phyloP scores from a whole-genome alignment of 2,888 invertebrate species.

The Lasioglossum villosulum region DNA sequence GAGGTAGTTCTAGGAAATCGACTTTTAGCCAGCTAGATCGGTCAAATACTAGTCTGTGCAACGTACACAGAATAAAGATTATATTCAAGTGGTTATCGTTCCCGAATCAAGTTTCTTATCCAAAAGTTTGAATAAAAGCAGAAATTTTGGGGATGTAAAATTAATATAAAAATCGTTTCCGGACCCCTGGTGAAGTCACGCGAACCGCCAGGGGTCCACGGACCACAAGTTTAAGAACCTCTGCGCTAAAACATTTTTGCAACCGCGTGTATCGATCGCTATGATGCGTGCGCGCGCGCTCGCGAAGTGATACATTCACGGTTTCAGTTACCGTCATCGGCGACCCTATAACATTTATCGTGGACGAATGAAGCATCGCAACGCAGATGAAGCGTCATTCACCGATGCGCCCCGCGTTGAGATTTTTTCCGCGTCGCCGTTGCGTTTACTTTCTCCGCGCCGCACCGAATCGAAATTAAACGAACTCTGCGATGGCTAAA shows the following conservation, averaged over 20 bases:
- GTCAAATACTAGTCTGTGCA: no score
- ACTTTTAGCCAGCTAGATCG: no score
- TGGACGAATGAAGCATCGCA: conserved; percentile 53
- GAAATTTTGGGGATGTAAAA: no score
- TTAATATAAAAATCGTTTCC: no score
- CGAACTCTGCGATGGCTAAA: conserved; percentile 45
- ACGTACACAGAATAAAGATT: no score
- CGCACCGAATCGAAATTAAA: conserved; percentile 65
- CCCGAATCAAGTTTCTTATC: no score
- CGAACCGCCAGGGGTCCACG: no score
- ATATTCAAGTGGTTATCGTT: no score
- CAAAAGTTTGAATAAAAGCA: no score
- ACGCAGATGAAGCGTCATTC: conserved; percentile 39
- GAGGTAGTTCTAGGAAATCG: no score
- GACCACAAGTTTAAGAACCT: no score
- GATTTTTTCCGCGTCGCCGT: conserved; percentile 46
- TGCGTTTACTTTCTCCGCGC: conserved; percentile 36
- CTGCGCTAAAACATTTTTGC: background rate
- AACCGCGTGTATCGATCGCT: conserved; percentile 6
- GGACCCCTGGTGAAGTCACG: no score
- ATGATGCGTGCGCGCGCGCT: background rate
- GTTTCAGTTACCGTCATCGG: conserved; percentile 47
- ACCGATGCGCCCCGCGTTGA: conserved; percentile 26
- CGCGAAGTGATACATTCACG: conserved; percentile 33
- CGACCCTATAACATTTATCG: conserved; percentile 55